Percentiles rank a stretch among this genome's conserved stretches.
Evolutionary conservation across 2,113 vertebrate genomes (phyloP).

Genomic region (Calonectris borealis): DNA sequence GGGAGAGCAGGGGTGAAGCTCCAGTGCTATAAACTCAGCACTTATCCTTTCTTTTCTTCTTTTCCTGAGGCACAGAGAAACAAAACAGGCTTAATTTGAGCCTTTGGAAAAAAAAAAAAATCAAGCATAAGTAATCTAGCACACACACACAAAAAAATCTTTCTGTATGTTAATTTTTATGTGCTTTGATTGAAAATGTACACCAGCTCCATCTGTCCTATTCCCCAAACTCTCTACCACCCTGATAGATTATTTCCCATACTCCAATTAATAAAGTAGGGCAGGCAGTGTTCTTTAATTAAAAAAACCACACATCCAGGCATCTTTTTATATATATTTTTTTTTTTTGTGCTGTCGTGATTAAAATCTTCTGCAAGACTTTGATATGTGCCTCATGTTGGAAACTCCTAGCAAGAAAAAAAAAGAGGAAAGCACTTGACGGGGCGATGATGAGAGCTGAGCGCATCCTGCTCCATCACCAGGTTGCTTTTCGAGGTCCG

Average conservation of each 20-base stretch:
- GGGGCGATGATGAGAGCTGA: neutral
- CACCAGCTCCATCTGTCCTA: slow-evolving; percentile 51
- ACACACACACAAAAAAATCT: neutral
- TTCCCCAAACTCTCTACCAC: slow-evolving; percentile 47
- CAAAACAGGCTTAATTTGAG: slow-evolving; percentile 35
- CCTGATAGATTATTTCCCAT: slow-evolving; percentile 51
- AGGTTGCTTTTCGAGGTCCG: neutral
- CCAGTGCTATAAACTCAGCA: neutral
- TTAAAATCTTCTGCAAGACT: slow-evolving; percentile 5
- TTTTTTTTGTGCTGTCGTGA: no score
- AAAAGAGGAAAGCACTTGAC: neutral
- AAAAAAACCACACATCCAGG: slow-evolving; percentile 1
- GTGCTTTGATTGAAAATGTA: slow-evolving; percentile 56
- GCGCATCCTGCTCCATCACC: neutral
- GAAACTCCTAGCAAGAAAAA: neutral
- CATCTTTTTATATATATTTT: neutral
- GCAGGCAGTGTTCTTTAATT: slow-evolving; percentile 62
- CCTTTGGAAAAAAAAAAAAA: neutral
- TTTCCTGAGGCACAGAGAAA: slow-evolving; percentile 14
- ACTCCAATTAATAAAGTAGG: slow-evolving; percentile 65
- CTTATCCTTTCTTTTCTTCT: neutral
- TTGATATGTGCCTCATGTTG: neutral
- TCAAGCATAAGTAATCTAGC: slow-evolving; percentile 7
- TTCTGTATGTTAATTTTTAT: slow-evolving; percentile 52
- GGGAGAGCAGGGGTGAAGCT: neutral